Base-by-base conservation (phyloP, 1,140 invertebrate species). In the Listronotus bonariensis region DNA sequence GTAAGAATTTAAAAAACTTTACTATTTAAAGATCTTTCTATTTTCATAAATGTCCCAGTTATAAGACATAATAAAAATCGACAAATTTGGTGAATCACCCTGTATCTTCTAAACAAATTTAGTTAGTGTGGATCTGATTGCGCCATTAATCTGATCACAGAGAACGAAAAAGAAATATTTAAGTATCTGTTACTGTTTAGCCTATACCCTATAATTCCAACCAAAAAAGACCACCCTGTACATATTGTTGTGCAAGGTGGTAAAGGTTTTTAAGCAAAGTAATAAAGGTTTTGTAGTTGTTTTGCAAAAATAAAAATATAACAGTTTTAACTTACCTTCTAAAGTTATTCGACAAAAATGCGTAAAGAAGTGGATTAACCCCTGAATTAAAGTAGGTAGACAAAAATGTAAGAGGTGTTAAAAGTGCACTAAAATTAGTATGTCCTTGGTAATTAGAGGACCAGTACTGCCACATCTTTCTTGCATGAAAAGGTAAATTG, bases 331-430 rank as follows among this genome's bases (percentile, higher is more conserved):
- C 53, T 72, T 60, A 78, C 77, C 76, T 74, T 57, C 87, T 82
- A 74, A 90, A 90, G 73, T 90, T 90, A 49, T 89, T 87, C 0
- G 91, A 93, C 45, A 94, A 82, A 74, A 93, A 89, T 3, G 91
- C 91, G 77, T 95, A 95, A 5, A 95, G 83, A 41, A 94, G 79
- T 1, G 92, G 92, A 80, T 94, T 94, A 57, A 93, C 84, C 34
- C 88, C 92, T 10, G 90, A 92, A 82, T 94, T 93, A 76, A 89
- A 87, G 73, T 92, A 95, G 36, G 91, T 87, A 65, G 92, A 85
- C 42, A 94, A 84, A 78, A 89, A 92, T 9, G 91, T 92, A n/a
- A 90, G 81, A 1, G 92, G 90, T 3, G 92, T 92, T 46, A 94
- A 82, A 1, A 93, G 79, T 12, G 88, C 85, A 74, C 88, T 89